Percentiles rank a stretch among this genome's conserved stretches.
Evolutionary conservation across 1,140 invertebrate genomes (phyloP).

Genomic region (Drosophila biarmipes): DNA sequence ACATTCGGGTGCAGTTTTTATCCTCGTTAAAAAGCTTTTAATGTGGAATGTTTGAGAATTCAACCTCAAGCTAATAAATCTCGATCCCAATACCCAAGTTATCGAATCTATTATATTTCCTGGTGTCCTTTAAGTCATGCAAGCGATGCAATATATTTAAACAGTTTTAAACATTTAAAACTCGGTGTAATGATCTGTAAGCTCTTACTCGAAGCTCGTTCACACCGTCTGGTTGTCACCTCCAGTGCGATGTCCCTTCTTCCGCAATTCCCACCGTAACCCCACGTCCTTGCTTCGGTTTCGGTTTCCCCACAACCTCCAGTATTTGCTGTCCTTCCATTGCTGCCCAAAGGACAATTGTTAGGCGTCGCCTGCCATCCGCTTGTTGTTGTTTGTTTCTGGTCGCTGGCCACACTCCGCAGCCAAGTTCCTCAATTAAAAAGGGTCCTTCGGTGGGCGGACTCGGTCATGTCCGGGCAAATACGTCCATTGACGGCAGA

Average conservation of each 20-base stretch:
- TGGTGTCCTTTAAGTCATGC: no score
- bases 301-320: conserved; percentile 7
- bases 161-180: not conserved
- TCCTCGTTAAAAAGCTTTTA: no score
- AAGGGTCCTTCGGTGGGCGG: conserved; percentile 40
- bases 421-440: conserved; percentile 75
- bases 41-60: no score
- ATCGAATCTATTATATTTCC: no score
- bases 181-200: not conserved
- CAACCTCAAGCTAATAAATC: no score
- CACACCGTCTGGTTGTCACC: conserved; percentile 4
- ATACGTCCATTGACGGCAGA: conserved; percentile 42
- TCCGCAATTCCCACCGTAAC: conserved; percentile 6
- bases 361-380: conserved; percentile 51
- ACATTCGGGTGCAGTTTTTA: no score
- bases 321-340: conserved; percentile 36
- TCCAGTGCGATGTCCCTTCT: not conserved
- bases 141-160: no score
- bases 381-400: conserved; percentile 64
- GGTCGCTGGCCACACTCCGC: conserved; percentile 68
- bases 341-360: conserved; percentile 48
- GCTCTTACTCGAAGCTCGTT: not conserved
- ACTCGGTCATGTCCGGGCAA: conserved; percentile 22
- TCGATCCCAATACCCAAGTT: no score
- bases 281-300: not conserved